These are phyloP conservation scores for Morpho helenor DNA, from an alignment of 2,888 invertebrate genomes.

Conservation along the genomic window DNA sequence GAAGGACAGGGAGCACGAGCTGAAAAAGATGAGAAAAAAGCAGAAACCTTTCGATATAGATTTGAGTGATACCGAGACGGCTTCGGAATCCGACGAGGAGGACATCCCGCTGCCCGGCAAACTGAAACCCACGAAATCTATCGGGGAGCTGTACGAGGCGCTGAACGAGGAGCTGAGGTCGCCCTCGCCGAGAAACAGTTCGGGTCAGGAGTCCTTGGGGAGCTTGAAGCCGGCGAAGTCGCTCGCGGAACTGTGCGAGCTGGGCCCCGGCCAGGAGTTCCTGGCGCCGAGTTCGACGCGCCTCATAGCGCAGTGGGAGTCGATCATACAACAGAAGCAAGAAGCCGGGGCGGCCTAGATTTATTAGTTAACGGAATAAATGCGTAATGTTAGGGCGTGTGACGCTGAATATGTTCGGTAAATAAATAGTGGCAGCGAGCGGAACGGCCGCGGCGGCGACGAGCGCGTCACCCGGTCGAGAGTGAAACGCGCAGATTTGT, in stretches of 20 bases:
- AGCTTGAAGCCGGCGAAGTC: constrained; percentile 83
- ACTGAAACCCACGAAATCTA: constrained; percentile 82
- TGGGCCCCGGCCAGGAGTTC: constrained; percentile 81
- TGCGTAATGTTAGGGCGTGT: constrained; percentile 24
- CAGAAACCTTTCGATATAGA: constrained; percentile 82
- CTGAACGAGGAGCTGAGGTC: constrained; percentile 68
- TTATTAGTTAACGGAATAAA: constrained; percentile 15
- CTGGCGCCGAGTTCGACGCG: constrained; percentile 84
- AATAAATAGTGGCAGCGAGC: constrained; percentile 23
- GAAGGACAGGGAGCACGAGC: constrained; percentile 88
- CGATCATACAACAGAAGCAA: constrained; percentile 83
- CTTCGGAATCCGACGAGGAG: constrained; percentile 79
- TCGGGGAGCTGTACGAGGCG: constrained; percentile 83
- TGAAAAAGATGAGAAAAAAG: constrained; percentile 84
- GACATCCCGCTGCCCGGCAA: constrained; percentile 80
- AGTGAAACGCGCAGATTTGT: constrained; percentile 2
- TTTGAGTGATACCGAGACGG: constrained; percentile 78
- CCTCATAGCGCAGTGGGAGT: constrained; percentile 90
- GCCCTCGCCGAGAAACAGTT: constrained; percentile 68
- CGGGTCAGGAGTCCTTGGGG: constrained; percentile 65
- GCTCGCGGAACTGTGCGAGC: constrained; percentile 83
- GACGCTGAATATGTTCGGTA: constrained; percentile 27
- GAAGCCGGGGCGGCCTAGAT: constrained; percentile 74
- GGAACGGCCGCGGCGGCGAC: constrained; percentile 18
- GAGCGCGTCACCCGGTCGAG: not conserved